Evolutionary conservation across 1,140 invertebrate species (phyloP).

Genomic region (Halesus radiatus): DNA sequence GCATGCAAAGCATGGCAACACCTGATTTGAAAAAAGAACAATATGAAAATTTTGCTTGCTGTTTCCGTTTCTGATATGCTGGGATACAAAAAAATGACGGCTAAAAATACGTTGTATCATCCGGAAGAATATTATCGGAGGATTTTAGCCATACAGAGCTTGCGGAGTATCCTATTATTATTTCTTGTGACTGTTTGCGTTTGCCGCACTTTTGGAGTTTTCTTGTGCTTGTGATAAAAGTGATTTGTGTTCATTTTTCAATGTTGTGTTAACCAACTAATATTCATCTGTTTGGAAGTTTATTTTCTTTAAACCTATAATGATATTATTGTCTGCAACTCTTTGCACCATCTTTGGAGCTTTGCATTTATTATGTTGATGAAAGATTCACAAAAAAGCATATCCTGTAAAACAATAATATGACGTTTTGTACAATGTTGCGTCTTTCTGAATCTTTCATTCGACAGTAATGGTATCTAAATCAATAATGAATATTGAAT

Average conservation of each 20-base stretch:
- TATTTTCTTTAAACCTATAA: constrained; percentile 6
- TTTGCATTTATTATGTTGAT: neutral
- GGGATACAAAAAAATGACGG: neutral
- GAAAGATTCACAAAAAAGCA: constrained; percentile 5
- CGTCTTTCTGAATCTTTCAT: too few relatives aligned
- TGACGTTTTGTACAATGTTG: too few relatives aligned
- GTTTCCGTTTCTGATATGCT: constrained; percentile 17
- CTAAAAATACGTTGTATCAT: neutral
- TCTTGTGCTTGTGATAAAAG: constrained; percentile 24
- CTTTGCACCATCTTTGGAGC: constrained; percentile 13
- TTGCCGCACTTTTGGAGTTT: constrained; percentile 14
- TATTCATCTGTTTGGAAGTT: constrained; percentile 20
- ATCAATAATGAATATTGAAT: too few relatives aligned
- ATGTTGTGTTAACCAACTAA: constrained; percentile 42
- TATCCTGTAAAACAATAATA: neutral
- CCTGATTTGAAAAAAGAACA: constrained; percentile 15
- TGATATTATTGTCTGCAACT: constrained; percentile 13
- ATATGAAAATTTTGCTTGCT: constrained; percentile 25
- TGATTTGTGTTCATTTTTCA: constrained; percentile 35
- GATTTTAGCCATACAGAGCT: constrained; percentile 5
- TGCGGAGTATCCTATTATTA: neutral
- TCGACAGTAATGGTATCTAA: too few relatives aligned
- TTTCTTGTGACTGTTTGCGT: constrained; percentile 16
- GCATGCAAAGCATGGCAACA: constrained; percentile 32
- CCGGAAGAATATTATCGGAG: constrained; percentile 3